phyloP scores from a whole-genome alignment of 2,797 vertebrate species.

The Alfaro cultratus region DNA sequence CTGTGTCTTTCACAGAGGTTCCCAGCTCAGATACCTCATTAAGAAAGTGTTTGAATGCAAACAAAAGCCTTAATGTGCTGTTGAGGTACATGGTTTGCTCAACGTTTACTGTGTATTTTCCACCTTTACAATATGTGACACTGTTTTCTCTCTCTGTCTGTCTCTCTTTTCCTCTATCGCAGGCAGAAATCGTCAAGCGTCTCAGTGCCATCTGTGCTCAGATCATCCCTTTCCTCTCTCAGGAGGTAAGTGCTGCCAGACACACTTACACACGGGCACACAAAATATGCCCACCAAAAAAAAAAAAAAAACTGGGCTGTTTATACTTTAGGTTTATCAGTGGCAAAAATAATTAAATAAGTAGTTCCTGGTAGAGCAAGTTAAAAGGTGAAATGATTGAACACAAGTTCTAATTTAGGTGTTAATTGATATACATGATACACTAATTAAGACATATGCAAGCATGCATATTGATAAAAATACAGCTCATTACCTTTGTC shows the following conservation, averaged over 20 bases:
- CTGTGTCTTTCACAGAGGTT: slow-evolving; percentile 8
- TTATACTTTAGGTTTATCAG: slow-evolving; percentile 8
- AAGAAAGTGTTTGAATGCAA: slow-evolving; percentile 42
- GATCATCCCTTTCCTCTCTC: slow-evolving; percentile 99
- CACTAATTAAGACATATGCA: slow-evolving; percentile 3
- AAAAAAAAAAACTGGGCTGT: slow-evolving; percentile 10
- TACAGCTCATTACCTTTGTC: slow-evolving; percentile 7
- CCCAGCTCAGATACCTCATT: slow-evolving; percentile 36
- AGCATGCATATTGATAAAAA: slow-evolving; percentile 7
- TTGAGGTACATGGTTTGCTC: slow-evolving; percentile 44
- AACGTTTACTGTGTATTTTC: slow-evolving; percentile 48
- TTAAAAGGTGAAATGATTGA: slow-evolving; percentile 13
- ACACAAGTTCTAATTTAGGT: slow-evolving; percentile 9
- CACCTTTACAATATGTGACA: slow-evolving; percentile 34
- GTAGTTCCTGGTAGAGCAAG: background rate
- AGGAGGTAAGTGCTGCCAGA: slow-evolving; percentile 89
- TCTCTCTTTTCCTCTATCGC: slow-evolving; percentile 54
- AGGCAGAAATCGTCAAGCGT: slow-evolving; percentile 98
- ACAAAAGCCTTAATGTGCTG: slow-evolving; percentile 44
- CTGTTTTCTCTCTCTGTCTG: slow-evolving; percentile 37
- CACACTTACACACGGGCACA: slow-evolving; percentile 23
- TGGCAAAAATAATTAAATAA: slow-evolving; percentile 3
- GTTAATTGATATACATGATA: slow-evolving; percentile 16
- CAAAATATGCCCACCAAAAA: slow-evolving; percentile 25
- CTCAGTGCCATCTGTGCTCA: slow-evolving; percentile 98